Conservation (phyloP, 2,797 vertebrate species). For the Sebastes vulpes region DNA sequence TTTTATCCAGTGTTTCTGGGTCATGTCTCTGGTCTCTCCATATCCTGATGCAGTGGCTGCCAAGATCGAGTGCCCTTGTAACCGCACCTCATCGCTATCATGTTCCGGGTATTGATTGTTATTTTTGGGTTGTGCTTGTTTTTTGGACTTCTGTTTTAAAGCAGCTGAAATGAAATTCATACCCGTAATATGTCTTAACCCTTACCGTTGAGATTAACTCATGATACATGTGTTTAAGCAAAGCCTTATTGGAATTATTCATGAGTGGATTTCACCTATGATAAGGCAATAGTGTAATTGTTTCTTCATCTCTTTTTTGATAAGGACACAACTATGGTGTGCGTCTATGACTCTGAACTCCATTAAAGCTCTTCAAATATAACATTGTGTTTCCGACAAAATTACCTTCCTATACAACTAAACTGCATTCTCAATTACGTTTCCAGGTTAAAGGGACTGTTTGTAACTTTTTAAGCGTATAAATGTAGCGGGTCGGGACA, state of each 20-base stretch:
- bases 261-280: not conserved
- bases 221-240: not conserved
- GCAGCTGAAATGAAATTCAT: not conserved
- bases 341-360: not conserved
- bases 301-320: not conserved
- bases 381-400: not conserved
- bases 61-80: not conserved
- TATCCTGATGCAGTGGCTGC: slow-evolving; percentile 16
- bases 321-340: not conserved
- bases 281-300: not conserved
- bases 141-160: not conserved
- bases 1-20: slow-evolving; percentile 55
- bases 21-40: slow-evolving; percentile 33
- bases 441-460: too few species aligned
- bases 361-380: not conserved
- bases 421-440: too few species aligned
- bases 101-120: slow-evolving; percentile 25
- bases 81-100: not conserved
- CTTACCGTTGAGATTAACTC: not conserved
- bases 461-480: too few species aligned
- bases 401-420: too few species aligned
- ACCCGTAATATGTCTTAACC: not conserved
- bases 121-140: not conserved
- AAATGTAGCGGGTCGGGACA: too few species aligned
- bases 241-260: not conserved